Base-by-base conservation (phyloP, 2,888 invertebrate genomes). In the Philereme transversata region DNA sequence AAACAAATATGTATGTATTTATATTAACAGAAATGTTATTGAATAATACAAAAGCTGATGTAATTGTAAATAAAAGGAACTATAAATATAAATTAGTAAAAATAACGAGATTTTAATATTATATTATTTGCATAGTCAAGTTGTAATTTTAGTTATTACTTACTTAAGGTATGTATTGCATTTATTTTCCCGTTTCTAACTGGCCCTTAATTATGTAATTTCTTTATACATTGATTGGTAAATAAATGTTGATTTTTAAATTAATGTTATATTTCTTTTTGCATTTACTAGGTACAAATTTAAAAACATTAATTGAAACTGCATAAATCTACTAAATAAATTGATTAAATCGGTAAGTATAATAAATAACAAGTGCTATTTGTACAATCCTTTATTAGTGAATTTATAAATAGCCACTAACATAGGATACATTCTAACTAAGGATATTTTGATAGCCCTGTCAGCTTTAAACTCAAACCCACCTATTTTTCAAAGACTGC, bases 201-300 rank as follows among this genome's bases (percentile, higher is more conserved):
- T 59, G 45, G 6, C 6, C 36, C 45, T 5, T 45, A 36, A 57
- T 73, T 74, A 70, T 70, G 72, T 73, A 69, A 65, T 71, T 53
- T 69, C 76, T 78, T 76, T 74, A 62, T 76, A 76, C 67, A 63
- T 51, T 70, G 68, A 63, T 51, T 70, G 68, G 70, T 78, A 68
- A 68, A 70, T 76, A 78, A 78, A 79, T 65, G 69, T 71, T 73
- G 70, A 60, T 75, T 75, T 70, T 69, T 66, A 68, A 69, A 68
- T 36, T n/a, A n/a, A 36, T 22, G 22, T 3, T 22, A 22, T 22
- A 22, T 22, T 22, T 2, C 1, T 33, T 33, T 36, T 35, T 22
- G 48, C 48, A 50, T 44, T 49, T 41, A 9, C 44, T 43, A 10
- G 5, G 9, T 4, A 40, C 11, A 40, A 22, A 38, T 38, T 8